These are phyloP conservation scores for Neoniphon sammara DNA, from an alignment of 2,797 vertebrate species.

Conservation along the genomic window DNA sequence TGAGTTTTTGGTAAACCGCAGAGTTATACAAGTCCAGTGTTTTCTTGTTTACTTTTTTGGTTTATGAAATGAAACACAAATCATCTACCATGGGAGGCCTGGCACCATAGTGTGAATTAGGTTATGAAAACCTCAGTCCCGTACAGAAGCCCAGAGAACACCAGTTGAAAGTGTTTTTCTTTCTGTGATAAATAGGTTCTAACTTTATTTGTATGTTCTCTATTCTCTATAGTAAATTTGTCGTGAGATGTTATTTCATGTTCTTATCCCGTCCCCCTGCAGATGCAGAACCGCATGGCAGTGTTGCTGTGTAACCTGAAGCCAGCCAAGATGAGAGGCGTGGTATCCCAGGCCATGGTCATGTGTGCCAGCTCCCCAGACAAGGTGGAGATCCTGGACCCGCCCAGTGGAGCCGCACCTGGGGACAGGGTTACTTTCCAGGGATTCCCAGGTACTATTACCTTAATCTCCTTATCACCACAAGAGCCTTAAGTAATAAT, in stretches of 20 bases:
- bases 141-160: conserved; percentile 18
- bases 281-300: conserved; percentile 99
- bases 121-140: conserved; percentile 28
- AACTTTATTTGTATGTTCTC: conserved; percentile 10
- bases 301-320: conserved; percentile 96
- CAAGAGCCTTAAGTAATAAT: too few relatives aligned
- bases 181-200: neutral
- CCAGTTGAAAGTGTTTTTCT: conserved; percentile 18
- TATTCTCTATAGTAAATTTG: neutral
- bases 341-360: conserved; percentile 96
- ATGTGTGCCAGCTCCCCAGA: conserved; percentile 98
- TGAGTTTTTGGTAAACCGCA: conserved; percentile 43
- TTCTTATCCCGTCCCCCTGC: conserved; percentile 26
- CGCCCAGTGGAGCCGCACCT: conserved; percentile 87
- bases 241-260: conserved; percentile 10
- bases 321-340: conserved; percentile 97
- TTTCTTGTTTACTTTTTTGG: conserved; percentile 51
- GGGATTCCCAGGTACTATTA: conserved; percentile 88
- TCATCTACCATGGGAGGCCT: conserved; percentile 35
- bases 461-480: neutral
- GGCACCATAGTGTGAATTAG: conserved; percentile 25
- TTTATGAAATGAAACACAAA: conserved; percentile 49
- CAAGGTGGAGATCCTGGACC: conserved; percentile 95
- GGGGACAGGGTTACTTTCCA: conserved; percentile 94
- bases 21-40: conserved; percentile 34